Evolutionary conservation across 2,797 vertebrate genomes (phyloP).

Genomic region (Harpagifer antarcticus): DNA sequence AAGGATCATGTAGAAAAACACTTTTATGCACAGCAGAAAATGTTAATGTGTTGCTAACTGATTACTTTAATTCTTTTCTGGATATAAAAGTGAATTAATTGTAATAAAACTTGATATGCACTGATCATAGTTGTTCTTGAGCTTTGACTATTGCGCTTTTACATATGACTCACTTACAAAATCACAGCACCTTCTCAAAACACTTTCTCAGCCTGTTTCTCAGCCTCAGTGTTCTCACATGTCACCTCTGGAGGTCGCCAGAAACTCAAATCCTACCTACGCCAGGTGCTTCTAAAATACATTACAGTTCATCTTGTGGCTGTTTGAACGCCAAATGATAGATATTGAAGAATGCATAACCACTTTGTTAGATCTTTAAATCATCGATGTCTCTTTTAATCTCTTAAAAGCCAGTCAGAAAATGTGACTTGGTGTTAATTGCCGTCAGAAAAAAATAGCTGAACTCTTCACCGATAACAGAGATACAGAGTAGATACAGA

Average conservation of each 20-base stretch:
- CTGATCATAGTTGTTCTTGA: background rate
- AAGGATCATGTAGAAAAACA: background rate
- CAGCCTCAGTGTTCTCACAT: background rate
- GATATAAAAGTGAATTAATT: conserved; percentile 24
- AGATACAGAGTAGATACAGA: background rate
- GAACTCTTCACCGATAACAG: background rate
- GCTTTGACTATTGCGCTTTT: background rate
- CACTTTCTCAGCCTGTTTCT: background rate
- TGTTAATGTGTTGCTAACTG: conserved; percentile 4
- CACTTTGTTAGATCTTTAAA: background rate
- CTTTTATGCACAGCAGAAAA: conserved; percentile 9
- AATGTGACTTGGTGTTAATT: background rate
- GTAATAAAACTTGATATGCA: conserved; percentile 46
- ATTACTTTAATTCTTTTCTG: conserved; percentile 16
- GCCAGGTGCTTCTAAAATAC: background rate
- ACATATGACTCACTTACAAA: background rate
- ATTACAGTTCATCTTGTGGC: background rate
- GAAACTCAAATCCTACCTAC: background rate
- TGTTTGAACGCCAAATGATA: background rate
- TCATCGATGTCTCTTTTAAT: too few relatives aligned
- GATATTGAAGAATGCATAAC: background rate
- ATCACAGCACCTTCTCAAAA: background rate
- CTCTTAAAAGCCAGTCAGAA: background rate
- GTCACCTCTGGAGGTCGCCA: conserved; percentile 30
- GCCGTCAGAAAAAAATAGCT: background rate